Percentiles rank a stretch among this genome's conserved stretches.
Evolutionary conservation across 2,113 vertebrate species (phyloP).

Genomic region (Otolemur garnettii): DNA sequence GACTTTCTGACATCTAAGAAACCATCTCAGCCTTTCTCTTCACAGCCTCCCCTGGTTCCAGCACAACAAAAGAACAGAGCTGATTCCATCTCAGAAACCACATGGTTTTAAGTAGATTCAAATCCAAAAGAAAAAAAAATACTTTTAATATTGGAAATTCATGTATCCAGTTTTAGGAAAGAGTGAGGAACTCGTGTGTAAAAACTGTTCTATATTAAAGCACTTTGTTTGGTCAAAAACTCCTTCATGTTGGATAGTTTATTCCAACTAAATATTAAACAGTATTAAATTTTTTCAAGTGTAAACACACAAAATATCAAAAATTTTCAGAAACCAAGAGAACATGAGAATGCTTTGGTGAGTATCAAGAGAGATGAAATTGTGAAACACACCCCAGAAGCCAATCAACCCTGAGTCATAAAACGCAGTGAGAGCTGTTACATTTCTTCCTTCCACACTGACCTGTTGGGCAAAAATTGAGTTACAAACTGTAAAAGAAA

Average conservation of each 20-base stretch:
- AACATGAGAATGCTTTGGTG: slow-evolving; percentile 45
- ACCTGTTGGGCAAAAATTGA: background rate
- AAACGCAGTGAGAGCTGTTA: slow-evolving; percentile 53
- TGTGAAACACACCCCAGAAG: slow-evolving; percentile 58
- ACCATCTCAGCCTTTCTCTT: background rate
- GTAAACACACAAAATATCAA: slow-evolving; percentile 45
- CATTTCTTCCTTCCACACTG: slow-evolving; percentile 56
- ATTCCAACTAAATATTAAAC: slow-evolving; percentile 79
- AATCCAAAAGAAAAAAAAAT: background rate
- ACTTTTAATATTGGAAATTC: background rate
- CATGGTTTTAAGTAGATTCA: background rate
- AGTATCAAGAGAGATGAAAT: slow-evolving; percentile 44
- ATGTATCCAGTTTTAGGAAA: background rate
- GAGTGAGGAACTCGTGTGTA: background rate
- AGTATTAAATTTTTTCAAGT: slow-evolving; percentile 75
- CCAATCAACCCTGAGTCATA: slow-evolving; percentile 35
- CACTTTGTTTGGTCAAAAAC: slow-evolving; percentile 67
- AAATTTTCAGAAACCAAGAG: slow-evolving; percentile 80
- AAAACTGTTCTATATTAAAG: background rate
- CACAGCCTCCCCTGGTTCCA: background rate
- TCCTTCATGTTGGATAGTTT: slow-evolving; percentile 77
- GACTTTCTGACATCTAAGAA: background rate
- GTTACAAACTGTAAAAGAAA: slow-evolving; percentile 58
- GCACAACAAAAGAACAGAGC: background rate
- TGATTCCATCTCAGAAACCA: slow-evolving; percentile 21